These are phyloP conservation scores for Caenorhabditis briggsae DNA, from an alignment of 1,140 invertebrate genomes.

Conservation along the genomic window DNA sequence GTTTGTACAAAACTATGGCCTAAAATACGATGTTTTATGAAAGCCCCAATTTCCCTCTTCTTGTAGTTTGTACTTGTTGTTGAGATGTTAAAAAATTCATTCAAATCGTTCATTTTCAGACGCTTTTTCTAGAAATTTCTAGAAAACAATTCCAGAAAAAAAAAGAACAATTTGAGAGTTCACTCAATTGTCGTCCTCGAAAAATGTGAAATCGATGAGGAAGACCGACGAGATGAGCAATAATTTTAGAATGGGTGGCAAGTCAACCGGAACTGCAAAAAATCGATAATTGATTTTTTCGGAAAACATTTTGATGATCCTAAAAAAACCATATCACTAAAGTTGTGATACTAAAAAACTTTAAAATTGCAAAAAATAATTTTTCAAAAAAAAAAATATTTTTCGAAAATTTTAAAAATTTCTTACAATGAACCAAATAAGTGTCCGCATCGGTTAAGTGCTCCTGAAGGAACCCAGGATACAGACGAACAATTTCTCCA, in stretches of 20 bases:
- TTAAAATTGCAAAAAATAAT: background rate
- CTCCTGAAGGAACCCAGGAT: slow-evolving; percentile 11
- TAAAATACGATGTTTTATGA: too few species aligned
- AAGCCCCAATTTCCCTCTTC: too few species aligned
- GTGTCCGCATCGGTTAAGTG: slow-evolving; percentile 16
- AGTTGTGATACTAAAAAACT: background rate
- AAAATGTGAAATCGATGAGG: slow-evolving; percentile 15
- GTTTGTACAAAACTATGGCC: too few species aligned
- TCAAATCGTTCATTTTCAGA: too few species aligned
- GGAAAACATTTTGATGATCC: background rate
- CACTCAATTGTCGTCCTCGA: background rate
- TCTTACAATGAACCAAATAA: slow-evolving; percentile 27
- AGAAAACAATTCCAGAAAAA: too few species aligned
- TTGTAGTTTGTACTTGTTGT: too few species aligned
- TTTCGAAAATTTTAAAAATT: too few species aligned
- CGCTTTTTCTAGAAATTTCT: too few species aligned
- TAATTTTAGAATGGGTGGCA: background rate
- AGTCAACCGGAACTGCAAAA: background rate
- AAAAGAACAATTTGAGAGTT: too few species aligned
- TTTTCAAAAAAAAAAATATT: background rate
- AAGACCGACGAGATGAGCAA: background rate
- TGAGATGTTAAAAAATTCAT: too few species aligned
- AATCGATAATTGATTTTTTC: background rate
- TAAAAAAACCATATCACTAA: background rate
- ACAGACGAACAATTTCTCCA: slow-evolving; percentile 22